Percentiles rank a stretch among this genome's conserved stretches.
These are phyloP conservation scores for Nomada fucata DNA, from an alignment of 2,888 invertebrate species.

Conservation along the genomic window DNA sequence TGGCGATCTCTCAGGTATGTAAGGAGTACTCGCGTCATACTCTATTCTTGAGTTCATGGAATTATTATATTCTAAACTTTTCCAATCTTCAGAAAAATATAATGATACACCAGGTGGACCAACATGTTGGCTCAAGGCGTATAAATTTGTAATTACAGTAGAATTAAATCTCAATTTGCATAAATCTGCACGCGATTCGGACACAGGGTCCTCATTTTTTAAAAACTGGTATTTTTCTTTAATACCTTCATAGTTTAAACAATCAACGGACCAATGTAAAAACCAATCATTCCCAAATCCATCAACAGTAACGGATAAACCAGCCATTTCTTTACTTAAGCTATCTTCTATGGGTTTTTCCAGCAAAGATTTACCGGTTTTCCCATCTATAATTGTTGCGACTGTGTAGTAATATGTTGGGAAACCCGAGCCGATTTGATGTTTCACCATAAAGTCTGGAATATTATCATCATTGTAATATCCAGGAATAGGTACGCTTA, in stretches of 20 bases:
- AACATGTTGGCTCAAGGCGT: slow-evolving; percentile 88
- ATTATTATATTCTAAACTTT: slow-evolving; percentile 82
- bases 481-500: slow-evolving; percentile 91
- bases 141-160: slow-evolving; percentile 88
- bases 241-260: slow-evolving; percentile 84
- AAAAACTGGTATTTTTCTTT: slow-evolving; percentile 85
- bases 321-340: slow-evolving; percentile 87
- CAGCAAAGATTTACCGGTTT: slow-evolving; percentile 87
- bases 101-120: slow-evolving; percentile 90
- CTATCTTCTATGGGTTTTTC: slow-evolving; percentile 86
- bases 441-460: slow-evolving; percentile 92
- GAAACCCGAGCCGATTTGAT: slow-evolving; percentile 88
- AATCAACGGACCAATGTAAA: slow-evolving; percentile 91
- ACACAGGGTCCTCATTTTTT: slow-evolving; percentile 72
- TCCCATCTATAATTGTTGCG: slow-evolving; percentile 86
- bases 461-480: slow-evolving; percentile 91
- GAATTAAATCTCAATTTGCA: slow-evolving; percentile 90
- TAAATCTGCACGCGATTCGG: slow-evolving; percentile 85
- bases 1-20: slow-evolving; percentile 74
- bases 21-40: slow-evolving; percentile 73
- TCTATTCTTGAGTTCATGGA: slow-evolving; percentile 85
- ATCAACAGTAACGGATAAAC: slow-evolving; percentile 86
- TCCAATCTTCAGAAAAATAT: slow-evolving; percentile 87
- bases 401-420: slow-evolving; percentile 91
- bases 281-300: slow-evolving; percentile 91